A percentile compares a stretch with the other conserved stretches of the same genome.
Conservation (phyloP, 2,888 invertebrate species). For the Pimpla rufipes region DNA sequence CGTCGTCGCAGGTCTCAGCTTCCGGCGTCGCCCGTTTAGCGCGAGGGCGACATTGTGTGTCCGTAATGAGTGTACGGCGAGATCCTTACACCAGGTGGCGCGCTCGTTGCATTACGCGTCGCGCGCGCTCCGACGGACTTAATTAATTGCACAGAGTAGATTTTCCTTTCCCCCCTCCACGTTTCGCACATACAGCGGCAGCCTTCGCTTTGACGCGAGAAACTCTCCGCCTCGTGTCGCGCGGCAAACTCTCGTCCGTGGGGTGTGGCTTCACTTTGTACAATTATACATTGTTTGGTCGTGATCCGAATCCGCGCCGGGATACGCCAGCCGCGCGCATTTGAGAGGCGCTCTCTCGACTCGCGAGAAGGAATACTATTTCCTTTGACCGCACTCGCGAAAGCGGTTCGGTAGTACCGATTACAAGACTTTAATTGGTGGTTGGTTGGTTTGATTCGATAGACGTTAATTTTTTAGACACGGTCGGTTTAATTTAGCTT, state of each 20-base stretch:
- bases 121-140: constrained; percentile 5
- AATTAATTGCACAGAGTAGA: constrained; percentile 58
- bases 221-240: neutral
- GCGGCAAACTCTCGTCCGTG: neutral
- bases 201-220: constrained; percentile 9
- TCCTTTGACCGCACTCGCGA: too few species aligned
- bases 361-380: too few species aligned
- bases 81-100: constrained; percentile 35
- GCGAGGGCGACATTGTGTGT: constrained; percentile 51
- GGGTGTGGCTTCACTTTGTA: neutral
- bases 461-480: too few species aligned
- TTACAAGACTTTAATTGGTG: too few species aligned
- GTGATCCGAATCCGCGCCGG: too few species aligned
- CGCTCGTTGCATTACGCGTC: constrained; percentile 7
- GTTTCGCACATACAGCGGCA: neutral
- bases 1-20: constrained; percentile 8
- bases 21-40: constrained; percentile 46
- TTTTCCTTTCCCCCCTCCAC: neutral
- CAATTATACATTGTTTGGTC: neutral
- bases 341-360: too few species aligned
- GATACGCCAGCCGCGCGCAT: too few species aligned
- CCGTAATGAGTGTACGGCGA: constrained; percentile 57
- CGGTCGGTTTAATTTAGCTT: too few species aligned
- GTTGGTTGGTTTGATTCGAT: too few species aligned
- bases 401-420: too few species aligned